Base-by-base conservation (phyloP, 2,888 invertebrate genomes). In the Perdita meconis region DNA sequence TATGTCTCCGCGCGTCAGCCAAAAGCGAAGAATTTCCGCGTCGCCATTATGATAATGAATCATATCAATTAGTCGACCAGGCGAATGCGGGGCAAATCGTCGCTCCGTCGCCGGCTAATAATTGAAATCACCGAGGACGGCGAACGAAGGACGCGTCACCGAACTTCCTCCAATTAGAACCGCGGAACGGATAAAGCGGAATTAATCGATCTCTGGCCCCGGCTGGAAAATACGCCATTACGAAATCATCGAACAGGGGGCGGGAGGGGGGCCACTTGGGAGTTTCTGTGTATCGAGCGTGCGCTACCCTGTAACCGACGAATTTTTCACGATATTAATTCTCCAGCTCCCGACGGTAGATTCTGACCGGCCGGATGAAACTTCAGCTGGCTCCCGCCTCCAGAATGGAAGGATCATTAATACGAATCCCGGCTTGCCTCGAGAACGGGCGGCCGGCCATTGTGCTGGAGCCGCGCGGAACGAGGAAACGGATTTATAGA, bases 361-460 rank as follows among this genome's bases (percentile, higher is more conserved):
- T 69, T 77, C 65, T 59, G 75, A 56, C 60, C 66, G 55, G 69
- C 6, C 76, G 80, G 81, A 82, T 80, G 81, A 75, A 77, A 79
- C 76, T 47, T 47, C 47, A 47, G 47, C 47, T 59, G 56, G 71
- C 74, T 59, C 4, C n/a, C 51, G 72, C 69, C 65, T 72, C 66
- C 80, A 70, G 81, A 80, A 86, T 83, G 86, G 80, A 84, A 85
- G 78, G 88, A 86, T 89, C 86, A 86, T 89, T 89, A 88, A 89
- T 89, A 87, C 86, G 83, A 86, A 87, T 87, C 85, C 84, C 59
- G 40, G 78, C 71, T 77, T 65, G 80, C 75, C 77, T 66, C 81
- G 78, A 76, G 72, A 78, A 78, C 59, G 64, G 67, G 64, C 56
- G 60, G 6, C 30, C 71, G 55, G 65, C 84, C 82, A 87, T 87